A percentile compares a stretch with the other conserved stretches of the same genome.
These are phyloP conservation scores for Heliconius ethilla DNA, from an alignment of 2,888 invertebrate species.

Conservation along the genomic window DNA sequence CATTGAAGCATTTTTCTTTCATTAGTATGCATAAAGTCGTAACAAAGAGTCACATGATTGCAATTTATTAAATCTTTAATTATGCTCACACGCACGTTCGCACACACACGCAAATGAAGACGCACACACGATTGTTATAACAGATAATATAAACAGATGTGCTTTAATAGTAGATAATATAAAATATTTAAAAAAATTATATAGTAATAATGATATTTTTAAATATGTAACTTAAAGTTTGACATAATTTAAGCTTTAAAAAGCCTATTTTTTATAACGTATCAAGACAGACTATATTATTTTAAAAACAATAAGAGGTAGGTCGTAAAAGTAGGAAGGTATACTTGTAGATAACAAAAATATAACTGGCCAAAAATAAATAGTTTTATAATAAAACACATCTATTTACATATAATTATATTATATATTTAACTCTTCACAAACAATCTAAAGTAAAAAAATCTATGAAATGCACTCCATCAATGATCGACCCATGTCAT, in stretches of 20 bases:
- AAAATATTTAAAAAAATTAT: neutral
- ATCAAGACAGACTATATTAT: no score
- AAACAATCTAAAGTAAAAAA: neutral
- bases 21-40: neutral
- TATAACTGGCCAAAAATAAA: no score
- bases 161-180: neutral
- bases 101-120: neutral
- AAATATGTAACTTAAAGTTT: no score
- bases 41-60: conserved; percentile 11
- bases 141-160: conserved; percentile 6
- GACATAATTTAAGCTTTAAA: no score
- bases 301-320: no score
- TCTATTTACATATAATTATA: conserved; percentile 1
- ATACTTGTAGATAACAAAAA: no score
- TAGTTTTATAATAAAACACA: no score
- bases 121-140: neutral
- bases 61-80: neutral
- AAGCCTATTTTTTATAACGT: no score
- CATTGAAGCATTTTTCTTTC: no score
- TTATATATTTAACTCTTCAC: neutral
- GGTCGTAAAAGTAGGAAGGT: no score
- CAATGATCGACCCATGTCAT: conserved; percentile 22
- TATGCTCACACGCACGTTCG: neutral
- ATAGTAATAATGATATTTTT: no score
- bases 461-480: conserved; percentile 18